Percentiles rank a stretch among this genome's conserved stretches.
These are phyloP conservation scores for Polypterus bichir DNA, from an alignment of 2,113 vertebrate species.

Conservation along the genomic window DNA sequence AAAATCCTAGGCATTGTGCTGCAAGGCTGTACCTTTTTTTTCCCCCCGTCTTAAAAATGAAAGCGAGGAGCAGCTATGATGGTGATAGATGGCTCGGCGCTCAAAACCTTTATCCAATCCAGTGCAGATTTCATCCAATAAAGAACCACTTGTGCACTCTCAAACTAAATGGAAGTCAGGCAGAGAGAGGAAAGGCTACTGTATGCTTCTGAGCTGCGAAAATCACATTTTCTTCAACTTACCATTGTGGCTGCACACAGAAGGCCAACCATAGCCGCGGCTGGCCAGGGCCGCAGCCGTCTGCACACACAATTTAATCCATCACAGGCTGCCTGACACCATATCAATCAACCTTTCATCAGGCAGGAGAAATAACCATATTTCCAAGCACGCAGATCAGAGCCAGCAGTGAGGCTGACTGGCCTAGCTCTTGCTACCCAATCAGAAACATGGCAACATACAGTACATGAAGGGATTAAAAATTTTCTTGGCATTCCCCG, in stretches of 20 bases:
- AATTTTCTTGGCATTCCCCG: too few species aligned
- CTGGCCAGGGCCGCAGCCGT: constrained; percentile 66
- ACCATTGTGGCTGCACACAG: constrained; percentile 42
- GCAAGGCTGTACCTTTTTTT: constrained; percentile 51
- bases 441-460: constrained; percentile 2
- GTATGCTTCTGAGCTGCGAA: constrained; percentile 66
- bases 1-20: constrained; percentile 49
- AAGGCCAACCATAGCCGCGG: constrained; percentile 58
- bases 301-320: constrained; percentile 98
- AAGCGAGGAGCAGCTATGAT: constrained; percentile 55
- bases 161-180: constrained; percentile 70
- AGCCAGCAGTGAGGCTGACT: constrained; percentile 41
- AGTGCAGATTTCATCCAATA: constrained; percentile 73
- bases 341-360: constrained; percentile 98
- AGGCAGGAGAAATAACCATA: constrained; percentile 88
- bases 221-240: constrained; percentile 73
- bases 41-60: constrained; percentile 52
- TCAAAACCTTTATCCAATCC: constrained; percentile 71
- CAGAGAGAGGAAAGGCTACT: constrained; percentile 59
- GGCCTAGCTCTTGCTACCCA: constrained; percentile 32
- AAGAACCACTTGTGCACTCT: constrained; percentile 71
- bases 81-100: constrained; percentile 70
- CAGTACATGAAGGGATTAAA: too few species aligned
- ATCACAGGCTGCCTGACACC: constrained; percentile 83
- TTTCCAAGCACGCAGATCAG: constrained; percentile 90